These are phyloP conservation scores for Pemphigus obesinymphae DNA, from an alignment of 1,140 invertebrate genomes.

Conservation along the genomic window DNA sequence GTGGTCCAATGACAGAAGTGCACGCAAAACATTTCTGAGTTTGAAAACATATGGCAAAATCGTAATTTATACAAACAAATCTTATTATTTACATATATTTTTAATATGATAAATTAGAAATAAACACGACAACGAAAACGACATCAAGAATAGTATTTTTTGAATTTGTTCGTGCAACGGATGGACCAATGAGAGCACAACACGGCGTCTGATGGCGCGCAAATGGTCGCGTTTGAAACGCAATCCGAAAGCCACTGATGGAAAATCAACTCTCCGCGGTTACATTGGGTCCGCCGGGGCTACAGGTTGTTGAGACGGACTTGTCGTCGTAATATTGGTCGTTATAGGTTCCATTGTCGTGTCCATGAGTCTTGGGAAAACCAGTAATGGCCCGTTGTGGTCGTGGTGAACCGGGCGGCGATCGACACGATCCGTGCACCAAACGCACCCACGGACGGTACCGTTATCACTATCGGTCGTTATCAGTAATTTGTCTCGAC, in stretches of 20 bases:
- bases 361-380: not conserved
- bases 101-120: not conserved
- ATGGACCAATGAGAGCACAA: constrained; percentile 17
- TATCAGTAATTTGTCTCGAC: not conserved
- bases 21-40: not conserved
- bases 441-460: not conserved
- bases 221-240: not conserved
- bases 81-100: no score
- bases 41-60: no score
- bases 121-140: not conserved
- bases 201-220: not conserved
- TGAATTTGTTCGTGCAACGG: not conserved
- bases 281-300: not conserved
- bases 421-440: not conserved
- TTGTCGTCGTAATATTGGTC: no score
- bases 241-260: no score
- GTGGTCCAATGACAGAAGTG: constrained; percentile 2
- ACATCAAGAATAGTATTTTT: not conserved
- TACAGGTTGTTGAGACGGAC: not conserved
- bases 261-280: not conserved
- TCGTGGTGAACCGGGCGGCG: not conserved
- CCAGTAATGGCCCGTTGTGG: not conserved
- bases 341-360: no score
- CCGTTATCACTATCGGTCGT: not conserved
- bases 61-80: no score